phyloP scores from a whole-genome alignment of 2,888 invertebrate species.

The Anarsia innoxiella region DNA sequence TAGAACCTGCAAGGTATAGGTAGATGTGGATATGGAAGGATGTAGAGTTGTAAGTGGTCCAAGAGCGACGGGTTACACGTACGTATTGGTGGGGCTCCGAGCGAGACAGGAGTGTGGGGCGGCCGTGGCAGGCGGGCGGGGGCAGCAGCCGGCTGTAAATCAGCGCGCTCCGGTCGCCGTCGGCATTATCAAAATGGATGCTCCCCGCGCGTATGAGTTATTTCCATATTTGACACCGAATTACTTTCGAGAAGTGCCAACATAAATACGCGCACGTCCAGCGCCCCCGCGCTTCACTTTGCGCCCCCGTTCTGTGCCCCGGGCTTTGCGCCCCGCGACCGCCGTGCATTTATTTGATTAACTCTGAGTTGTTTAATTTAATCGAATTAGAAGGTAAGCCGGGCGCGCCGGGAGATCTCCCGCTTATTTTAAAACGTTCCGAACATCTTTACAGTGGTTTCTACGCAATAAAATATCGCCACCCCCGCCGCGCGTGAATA shows the following conservation, averaged over 20 bases:
- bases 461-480: conserved; percentile 70
- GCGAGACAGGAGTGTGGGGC: conserved; percentile 1
- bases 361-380: conserved; percentile 76
- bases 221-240: conserved; percentile 76
- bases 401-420: conserved; percentile 31
- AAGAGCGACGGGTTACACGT: neutral
- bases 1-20: too few species aligned
- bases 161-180: conserved; percentile 65
- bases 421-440: conserved; percentile 70
- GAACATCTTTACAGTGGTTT: conserved; percentile 75
- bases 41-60: neutral
- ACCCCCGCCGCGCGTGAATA: conserved; percentile 64
- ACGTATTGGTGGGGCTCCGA: neutral
- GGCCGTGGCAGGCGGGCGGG: conserved; percentile 28
- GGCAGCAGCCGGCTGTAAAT: conserved; percentile 50
- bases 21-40: neutral
- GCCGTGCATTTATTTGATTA: conserved; percentile 75
- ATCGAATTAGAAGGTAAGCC: conserved; percentile 72
- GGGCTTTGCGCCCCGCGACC: conserved; percentile 39
- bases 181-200: conserved; percentile 74
- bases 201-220: conserved; percentile 70
- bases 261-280: conserved; percentile 52
- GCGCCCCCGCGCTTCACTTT: conserved; percentile 23
- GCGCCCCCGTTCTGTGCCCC: conserved; percentile 20
- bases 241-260: conserved; percentile 75